phyloP scores from a whole-genome alignment of 2,888 invertebrate species.

The Sinopyrophorus schimmeli region DNA sequence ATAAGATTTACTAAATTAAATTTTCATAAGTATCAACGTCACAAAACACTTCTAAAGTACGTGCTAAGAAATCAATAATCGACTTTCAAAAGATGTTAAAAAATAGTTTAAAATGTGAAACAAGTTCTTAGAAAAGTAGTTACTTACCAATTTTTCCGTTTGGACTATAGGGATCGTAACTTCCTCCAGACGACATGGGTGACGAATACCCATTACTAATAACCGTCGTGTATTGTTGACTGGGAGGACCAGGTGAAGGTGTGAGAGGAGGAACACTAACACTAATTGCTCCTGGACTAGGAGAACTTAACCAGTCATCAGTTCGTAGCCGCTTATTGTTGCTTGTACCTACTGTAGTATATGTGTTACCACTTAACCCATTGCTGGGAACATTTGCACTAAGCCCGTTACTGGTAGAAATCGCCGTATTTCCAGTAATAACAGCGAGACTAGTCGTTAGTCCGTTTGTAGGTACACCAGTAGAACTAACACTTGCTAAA shows the following conservation, averaged over 20 bases:
- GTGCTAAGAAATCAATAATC: no score
- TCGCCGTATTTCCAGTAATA: conserved; percentile 31
- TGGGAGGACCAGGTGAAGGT: conserved; percentile 66
- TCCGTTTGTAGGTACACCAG: conserved; percentile 41
- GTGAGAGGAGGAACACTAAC: conserved; percentile 66
- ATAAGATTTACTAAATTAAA: no score
- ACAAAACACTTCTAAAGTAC: no score
- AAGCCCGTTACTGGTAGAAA: conserved; percentile 42
- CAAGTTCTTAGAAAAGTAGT: neutral
- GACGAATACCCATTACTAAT: conserved; percentile 82
- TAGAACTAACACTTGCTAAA: conserved; percentile 35
- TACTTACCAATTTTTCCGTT: conserved; percentile 85
- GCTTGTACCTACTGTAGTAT: conserved; percentile 23
- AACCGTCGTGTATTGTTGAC: conserved; percentile 56
- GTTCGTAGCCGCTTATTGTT: conserved; percentile 48
- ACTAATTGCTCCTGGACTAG: conserved; percentile 61
- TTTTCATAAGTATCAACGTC: no score
- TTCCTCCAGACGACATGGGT: conserved; percentile 82
- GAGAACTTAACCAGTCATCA: conserved; percentile 68
- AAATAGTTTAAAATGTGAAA: no score
- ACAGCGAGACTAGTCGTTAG: conserved; percentile 43
- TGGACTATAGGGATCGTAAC: conserved; percentile 91
- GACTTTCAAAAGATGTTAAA: no score
- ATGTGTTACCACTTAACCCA: conserved; percentile 37
- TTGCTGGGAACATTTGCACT: conserved; percentile 20